Evolutionary conservation across 1,140 invertebrate genomes (phyloP).

Genomic region (Halyomorpha halys): DNA sequence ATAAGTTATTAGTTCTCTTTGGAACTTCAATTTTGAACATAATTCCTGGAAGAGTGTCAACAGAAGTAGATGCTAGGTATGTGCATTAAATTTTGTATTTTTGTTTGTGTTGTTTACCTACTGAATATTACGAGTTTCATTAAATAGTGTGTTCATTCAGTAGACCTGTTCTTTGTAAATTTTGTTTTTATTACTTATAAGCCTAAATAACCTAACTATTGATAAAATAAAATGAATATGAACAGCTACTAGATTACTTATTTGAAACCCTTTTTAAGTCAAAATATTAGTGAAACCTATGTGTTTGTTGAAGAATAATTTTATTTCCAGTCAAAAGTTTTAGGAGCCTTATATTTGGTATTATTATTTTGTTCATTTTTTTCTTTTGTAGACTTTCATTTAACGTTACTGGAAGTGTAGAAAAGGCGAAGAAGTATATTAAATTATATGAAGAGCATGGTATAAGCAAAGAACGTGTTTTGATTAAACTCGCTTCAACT

Average conservation of each 20-base stretch:
- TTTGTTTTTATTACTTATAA: too few relatives aligned
- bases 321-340: too few relatives aligned
- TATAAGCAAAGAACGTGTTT: slow-evolving; percentile 81
- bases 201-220: too few relatives aligned
- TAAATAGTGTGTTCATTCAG: too few relatives aligned
- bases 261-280: too few relatives aligned
- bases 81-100: slow-evolving; percentile 19
- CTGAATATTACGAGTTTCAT: too few relatives aligned
- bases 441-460: slow-evolving; percentile 80
- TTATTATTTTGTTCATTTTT: background rate
- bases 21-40: slow-evolving; percentile 96
- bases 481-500: slow-evolving; percentile 95
- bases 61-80: slow-evolving; percentile 95
- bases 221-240: too few relatives aligned
- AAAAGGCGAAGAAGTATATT: slow-evolving; percentile 82
- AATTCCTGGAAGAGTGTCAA: slow-evolving; percentile 94
- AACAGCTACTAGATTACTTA: too few relatives aligned
- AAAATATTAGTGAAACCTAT: too few relatives aligned
- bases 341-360: too few relatives aligned
- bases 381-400: slow-evolving; percentile 73
- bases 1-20: slow-evolving; percentile 90
- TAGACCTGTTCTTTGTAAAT: too few relatives aligned
- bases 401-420: slow-evolving; percentile 80
- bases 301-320: too few relatives aligned
- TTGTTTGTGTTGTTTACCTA: background rate